phyloP scores from a whole-genome alignment of 2,888 invertebrate genomes.

The Eupeodes latifasciatus region DNA sequence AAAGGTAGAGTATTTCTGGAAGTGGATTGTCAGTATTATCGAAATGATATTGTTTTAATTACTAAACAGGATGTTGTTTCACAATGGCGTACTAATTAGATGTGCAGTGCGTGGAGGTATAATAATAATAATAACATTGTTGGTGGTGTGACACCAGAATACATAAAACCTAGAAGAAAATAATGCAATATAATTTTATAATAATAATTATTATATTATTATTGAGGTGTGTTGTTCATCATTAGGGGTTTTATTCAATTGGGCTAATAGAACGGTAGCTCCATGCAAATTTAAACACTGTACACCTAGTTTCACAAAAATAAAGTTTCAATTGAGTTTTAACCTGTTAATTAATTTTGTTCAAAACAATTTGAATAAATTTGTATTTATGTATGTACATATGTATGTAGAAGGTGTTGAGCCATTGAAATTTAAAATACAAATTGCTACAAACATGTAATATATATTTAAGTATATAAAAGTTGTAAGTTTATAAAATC shows the following conservation, averaged over 20 bases:
- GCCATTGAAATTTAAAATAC: not conserved
- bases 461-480: not conserved
- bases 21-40: conserved; percentile 59
- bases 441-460: not conserved
- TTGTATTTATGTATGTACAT: not conserved
- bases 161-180: not conserved
- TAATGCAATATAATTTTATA: conserved; percentile 12
- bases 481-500: conserved; percentile 35
- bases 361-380: conserved; percentile 51
- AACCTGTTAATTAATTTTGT: conserved; percentile 68
- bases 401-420: not conserved
- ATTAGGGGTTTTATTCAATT: conserved; percentile 5
- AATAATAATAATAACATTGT: not conserved
- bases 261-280: conserved; percentile 13
- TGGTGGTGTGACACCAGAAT: not conserved
- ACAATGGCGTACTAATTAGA: conserved; percentile 67
- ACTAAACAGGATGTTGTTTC: conserved; percentile 69
- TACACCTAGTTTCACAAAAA: no score
- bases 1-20: not conserved
- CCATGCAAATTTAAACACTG: no score
- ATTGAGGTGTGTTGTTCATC: conserved; percentile 38
- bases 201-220: conserved; percentile 19
- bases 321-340: conserved; percentile 46
- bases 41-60: conserved; percentile 70
- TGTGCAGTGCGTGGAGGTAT: conserved; percentile 20